phyloP scores from a whole-genome alignment of 2,797 vertebrate genomes.

The Crocodylus rhombifer region DNA sequence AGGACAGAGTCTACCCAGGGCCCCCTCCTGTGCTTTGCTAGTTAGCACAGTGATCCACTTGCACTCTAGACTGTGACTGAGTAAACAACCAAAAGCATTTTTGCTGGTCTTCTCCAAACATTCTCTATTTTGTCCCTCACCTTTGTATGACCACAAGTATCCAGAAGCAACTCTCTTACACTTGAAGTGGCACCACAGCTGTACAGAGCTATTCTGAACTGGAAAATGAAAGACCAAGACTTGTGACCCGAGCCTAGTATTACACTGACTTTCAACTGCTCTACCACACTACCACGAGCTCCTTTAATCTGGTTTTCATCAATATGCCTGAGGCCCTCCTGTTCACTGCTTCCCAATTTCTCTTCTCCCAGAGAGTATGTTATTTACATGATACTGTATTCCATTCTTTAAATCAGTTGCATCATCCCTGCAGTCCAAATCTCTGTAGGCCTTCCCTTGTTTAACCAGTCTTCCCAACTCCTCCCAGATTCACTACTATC shows the following conservation, averaged over 20 bases:
- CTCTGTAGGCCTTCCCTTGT: neutral
- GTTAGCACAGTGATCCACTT: no score
- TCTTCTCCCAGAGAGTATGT: neutral
- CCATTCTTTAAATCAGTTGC: neutral
- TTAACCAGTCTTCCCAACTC: neutral
- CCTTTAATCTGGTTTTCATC: neutral
- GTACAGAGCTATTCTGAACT: neutral
- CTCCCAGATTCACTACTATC: neutral
- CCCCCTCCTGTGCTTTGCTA: no score
- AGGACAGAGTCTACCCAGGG: no score
- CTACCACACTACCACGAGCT: neutral
- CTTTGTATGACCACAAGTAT: neutral
- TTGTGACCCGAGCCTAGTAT: neutral
- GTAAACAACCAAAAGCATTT: neutral
- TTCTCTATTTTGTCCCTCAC: neutral
- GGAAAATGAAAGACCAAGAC: neutral
- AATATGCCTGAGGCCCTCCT: neutral
- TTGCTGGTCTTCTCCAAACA: neutral
- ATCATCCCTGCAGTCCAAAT: neutral
- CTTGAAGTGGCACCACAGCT: no score
- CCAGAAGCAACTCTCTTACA: neutral
- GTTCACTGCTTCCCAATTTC: neutral
- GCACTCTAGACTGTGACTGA: no score
- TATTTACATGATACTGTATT: neutral
- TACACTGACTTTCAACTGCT: neutral